phyloP scores from a whole-genome alignment of 2,113 vertebrate genomes.

The Tachuris rubrigastra region DNA sequence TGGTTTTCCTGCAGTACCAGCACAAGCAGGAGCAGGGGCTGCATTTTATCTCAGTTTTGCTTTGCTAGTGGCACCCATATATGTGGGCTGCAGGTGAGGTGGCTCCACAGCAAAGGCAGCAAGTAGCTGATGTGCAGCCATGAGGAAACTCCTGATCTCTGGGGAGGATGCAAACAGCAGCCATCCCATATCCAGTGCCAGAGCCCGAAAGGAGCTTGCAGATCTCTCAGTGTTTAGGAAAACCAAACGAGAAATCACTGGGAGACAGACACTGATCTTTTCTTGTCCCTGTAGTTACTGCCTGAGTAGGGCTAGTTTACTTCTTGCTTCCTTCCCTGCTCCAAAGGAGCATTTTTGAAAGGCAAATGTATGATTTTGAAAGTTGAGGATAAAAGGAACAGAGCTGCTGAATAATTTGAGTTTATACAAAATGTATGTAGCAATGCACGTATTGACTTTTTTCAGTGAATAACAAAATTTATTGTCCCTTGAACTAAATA shows the following conservation, averaged over 20 bases:
- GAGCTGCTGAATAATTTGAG: not conserved
- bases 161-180: not conserved
- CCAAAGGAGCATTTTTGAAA: not conserved
- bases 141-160: not conserved
- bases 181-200: not conserved
- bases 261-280: not conserved
- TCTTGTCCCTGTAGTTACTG: not conserved
- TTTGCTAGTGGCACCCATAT: not conserved
- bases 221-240: not conserved
- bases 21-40: not conserved
- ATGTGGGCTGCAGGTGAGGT: rapidly evolving
- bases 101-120: not conserved
- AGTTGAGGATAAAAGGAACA: not conserved
- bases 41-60: not conserved
- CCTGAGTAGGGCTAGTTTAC: not conserved
- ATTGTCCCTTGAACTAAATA: slow-evolving; percentile 56
- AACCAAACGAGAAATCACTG: not conserved
- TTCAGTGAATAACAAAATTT: slow-evolving; percentile 38
- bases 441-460: not conserved
- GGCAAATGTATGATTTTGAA: not conserved
- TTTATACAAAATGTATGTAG: not conserved
- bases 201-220: not conserved
- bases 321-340: not conserved
- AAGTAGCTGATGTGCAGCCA: not conserved
- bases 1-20: not conserved